Percentiles rank a stretch among this genome's conserved stretches.
These are phyloP conservation scores for Amorpha juglandis DNA, from an alignment of 2,888 invertebrate genomes.

Conservation along the genomic window DNA sequence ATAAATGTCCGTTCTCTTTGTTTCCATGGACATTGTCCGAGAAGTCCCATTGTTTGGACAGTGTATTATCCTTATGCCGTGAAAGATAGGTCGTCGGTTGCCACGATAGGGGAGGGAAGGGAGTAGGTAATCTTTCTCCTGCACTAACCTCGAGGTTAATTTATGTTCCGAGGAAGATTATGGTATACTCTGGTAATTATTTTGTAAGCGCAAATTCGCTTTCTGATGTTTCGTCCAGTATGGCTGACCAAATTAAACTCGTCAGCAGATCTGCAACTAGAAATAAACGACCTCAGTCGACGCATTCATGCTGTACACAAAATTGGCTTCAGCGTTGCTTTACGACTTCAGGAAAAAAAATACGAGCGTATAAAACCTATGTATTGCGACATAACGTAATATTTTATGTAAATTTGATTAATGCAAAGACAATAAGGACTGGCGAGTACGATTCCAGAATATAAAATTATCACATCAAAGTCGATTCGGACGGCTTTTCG, in stretches of 20 bases:
- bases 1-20: conserved; percentile 38
- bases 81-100: conserved; percentile 46
- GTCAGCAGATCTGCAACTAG: too few relatives aligned
- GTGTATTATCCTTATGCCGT: conserved; percentile 54
- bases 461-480: conserved; percentile 80
- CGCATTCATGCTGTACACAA: too few relatives aligned
- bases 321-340: too few relatives aligned
- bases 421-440: conserved; percentile 62
- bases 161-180: conserved; percentile 48
- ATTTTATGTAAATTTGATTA: conserved; percentile 48
- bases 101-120: conserved; percentile 33
- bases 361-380: neutral
- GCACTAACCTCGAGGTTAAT: conserved; percentile 54
- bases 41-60: conserved; percentile 43
- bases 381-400: conserved; percentile 12
- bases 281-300: too few relatives aligned
- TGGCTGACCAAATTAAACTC: too few relatives aligned
- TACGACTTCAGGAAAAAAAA: neutral
- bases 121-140: conserved; percentile 48
- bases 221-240: too few relatives aligned
- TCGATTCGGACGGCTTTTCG: conserved; percentile 64
- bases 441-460: conserved; percentile 50
- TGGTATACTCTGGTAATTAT: too few relatives aligned
- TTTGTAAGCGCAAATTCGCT: too few relatives aligned
- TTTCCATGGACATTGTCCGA: conserved; percentile 44